These are phyloP conservation scores for Climacteris rufus DNA, from an alignment of 2,113 vertebrate species.

Conservation along the genomic window DNA sequence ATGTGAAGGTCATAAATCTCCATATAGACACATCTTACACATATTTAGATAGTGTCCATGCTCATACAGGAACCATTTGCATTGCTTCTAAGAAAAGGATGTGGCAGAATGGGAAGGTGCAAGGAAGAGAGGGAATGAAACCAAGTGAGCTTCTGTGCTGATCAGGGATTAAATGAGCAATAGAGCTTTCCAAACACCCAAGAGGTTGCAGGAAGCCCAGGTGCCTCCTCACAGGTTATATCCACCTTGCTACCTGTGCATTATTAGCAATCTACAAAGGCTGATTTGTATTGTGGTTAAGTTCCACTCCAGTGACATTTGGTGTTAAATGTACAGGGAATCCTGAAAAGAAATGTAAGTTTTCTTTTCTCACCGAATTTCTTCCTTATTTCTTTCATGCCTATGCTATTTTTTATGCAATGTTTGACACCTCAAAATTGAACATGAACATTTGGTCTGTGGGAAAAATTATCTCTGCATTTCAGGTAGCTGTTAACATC, in stretches of 20 bases:
- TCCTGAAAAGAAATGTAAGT: neutral
- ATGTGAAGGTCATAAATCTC: neutral
- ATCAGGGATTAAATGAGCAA: neutral
- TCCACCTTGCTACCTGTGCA: neutral
- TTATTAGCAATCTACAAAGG: neutral
- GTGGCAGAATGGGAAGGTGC: neutral
- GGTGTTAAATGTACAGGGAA: neutral
- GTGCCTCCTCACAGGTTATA: neutral
- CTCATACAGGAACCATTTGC: neutral
- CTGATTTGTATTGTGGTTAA: neutral
- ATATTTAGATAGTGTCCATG: neutral
- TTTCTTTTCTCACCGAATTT: neutral
- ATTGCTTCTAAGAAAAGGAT: neutral
- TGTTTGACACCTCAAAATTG: neutral
- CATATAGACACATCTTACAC: neutral
- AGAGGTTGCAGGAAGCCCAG: neutral
- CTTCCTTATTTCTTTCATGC: neutral
- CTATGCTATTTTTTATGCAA: neutral
- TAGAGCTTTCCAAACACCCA: neutral
- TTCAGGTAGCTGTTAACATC: neutral
- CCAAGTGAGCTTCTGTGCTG: neutral
- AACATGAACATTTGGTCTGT: neutral
- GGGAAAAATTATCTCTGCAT: neutral
- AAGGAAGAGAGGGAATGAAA: neutral
- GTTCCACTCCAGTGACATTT: neutral